Conservation (phyloP, 2,113 vertebrate species). For the Loxodonta africana region DNA sequence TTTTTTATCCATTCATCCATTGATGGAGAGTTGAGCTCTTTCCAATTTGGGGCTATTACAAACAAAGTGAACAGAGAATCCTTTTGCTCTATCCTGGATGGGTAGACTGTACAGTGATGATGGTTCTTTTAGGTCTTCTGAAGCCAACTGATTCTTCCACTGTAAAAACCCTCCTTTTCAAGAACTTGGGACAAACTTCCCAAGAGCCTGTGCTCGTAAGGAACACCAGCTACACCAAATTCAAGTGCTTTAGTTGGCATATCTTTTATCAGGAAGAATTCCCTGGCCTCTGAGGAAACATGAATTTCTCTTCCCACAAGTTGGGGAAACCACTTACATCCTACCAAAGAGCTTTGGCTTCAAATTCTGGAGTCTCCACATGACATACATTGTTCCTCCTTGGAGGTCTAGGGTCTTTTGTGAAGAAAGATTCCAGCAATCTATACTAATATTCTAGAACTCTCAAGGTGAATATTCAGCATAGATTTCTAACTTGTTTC, state of each 20-base stretch:
- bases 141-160: background rate
- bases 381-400: background rate
- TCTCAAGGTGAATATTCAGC: background rate
- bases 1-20: background rate
- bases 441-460: background rate
- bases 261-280: slow-evolving; percentile 18
- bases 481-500: background rate
- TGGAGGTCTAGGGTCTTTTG: background rate
- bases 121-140: background rate
- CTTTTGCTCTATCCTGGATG: background rate
- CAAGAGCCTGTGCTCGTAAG: background rate
- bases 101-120: background rate
- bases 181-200: background rate
- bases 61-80: background rate
- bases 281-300: background rate
- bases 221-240: background rate
- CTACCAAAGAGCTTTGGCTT: background rate
- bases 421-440: background rate
- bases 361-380: background rate
- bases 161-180: background rate
- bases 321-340: background rate
- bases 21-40: background rate
- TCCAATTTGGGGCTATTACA: background rate
- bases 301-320: background rate
- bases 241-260: fast-evolving